Percentiles rank a stretch among this genome's conserved stretches.
phyloP scores from a whole-genome alignment of 2,888 invertebrate genomes.

The Crioceris asparagi region DNA sequence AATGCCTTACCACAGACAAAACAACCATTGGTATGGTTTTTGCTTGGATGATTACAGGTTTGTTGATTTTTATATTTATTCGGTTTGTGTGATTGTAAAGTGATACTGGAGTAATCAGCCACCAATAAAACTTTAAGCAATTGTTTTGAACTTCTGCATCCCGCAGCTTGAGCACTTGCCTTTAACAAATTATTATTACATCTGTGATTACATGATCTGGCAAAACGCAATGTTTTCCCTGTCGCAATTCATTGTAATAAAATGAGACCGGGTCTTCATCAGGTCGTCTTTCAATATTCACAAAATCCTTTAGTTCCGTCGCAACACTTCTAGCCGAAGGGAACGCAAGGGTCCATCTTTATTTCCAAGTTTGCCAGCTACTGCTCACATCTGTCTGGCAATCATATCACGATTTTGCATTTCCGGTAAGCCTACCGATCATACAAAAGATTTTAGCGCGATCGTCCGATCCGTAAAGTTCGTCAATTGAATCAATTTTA shows the following conservation, averaged over 20 bases:
- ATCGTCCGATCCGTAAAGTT: not conserved
- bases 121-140: too few relatives aligned
- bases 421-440: not conserved
- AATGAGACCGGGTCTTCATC: not conserved
- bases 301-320: conserved; percentile 1
- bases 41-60: too few relatives aligned
- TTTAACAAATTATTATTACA: conserved; percentile 1
- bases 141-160: not conserved
- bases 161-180: not conserved
- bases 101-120: too few relatives aligned
- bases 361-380: not conserved
- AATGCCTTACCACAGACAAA: too few relatives aligned
- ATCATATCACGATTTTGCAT: not conserved
- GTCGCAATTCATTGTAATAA: not conserved
- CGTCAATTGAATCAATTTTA: conserved; percentile 1
- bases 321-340: not conserved
- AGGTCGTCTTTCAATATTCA: conserved; percentile 1
- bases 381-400: not conserved
- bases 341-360: too few relatives aligned
- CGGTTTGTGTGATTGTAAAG: too few relatives aligned
- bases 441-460: not conserved
- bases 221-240: too few relatives aligned
- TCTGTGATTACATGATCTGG: not conserved
- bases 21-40: too few relatives aligned
- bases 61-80: too few relatives aligned